Base-by-base conservation (phyloP, 2,888 invertebrate genomes). In the Synanthedon andrenaeformis region DNA sequence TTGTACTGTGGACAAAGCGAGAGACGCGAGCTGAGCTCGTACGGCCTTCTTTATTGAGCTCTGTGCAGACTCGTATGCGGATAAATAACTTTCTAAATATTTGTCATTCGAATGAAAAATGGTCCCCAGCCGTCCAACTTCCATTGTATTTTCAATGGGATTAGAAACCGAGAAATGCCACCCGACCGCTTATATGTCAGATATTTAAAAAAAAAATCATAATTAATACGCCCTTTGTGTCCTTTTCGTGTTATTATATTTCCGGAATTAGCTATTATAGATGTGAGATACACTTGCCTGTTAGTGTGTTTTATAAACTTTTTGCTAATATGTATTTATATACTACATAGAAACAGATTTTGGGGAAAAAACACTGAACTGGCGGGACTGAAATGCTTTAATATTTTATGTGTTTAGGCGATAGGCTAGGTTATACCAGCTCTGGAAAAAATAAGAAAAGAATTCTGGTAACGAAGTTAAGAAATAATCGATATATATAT, bases 1-100 rank as follows among this genome's bases (percentile, higher is more conserved):
- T 66, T 69, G 72, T 70, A 23, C 62, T 69, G 67, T 67, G 67
- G 65, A 80, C 76, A 82, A 83, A 74, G 74, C 69, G 67, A 55
- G 61, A 68, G 66, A 69, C 62, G 68, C 66, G 72, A 69, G 62
- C 71, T 62, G 64, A 67, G 66, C 71, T 73, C 71, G 68, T 69
- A 60, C 61, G 65, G 58, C 75, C 77, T 75, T 76, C 69, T 74
- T 81, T 79, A 85, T 84, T 78, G 82, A 76, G 69, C 69, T 61
- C 68, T 69, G 66, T 72, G 72, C 70, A 69, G 70, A 76, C 71
- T 74, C 74, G 70, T 74, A 76, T 78, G 72, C 74, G 74, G 73
- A 81, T 78, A 82, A 84, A 86, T 83, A 84, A 76, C 83, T 82
- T 85, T 86, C 85, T 79, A 82, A 86, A 86, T 84, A 85, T 86